Conservation (phyloP, 37 sponge, comb jelly and placozoan species). For the Spongilla lacustris region DNA sequence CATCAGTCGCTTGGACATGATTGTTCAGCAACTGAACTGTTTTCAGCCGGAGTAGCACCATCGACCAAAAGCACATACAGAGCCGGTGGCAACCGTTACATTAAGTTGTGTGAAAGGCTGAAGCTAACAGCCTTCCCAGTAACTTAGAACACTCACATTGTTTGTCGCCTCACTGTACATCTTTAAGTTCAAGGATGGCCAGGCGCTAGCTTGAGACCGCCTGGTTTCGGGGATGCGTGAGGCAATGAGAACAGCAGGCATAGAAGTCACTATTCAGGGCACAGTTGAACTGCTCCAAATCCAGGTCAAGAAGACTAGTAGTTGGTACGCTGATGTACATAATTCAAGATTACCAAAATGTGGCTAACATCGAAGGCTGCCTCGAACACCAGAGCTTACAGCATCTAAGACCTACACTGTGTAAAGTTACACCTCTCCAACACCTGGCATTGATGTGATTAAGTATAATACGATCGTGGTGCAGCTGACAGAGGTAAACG, state of each 20-base stretch:
- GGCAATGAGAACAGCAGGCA: constrained; percentile 7
- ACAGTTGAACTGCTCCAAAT: too few species aligned
- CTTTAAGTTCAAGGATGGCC: constrained; percentile 24
- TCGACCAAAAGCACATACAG: constrained; percentile 13
- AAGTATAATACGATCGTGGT: too few species aligned
- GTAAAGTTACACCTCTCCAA: too few species aligned
- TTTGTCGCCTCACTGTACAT: neutral
- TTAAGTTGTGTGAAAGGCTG: neutral
- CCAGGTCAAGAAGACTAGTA: too few species aligned
- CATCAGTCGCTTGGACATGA: constrained; percentile 43
- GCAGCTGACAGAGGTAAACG: too few species aligned
- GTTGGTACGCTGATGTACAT: too few species aligned
- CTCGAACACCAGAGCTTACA: too few species aligned
- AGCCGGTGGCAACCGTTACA: neutral
- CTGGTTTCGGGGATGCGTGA: constrained; percentile 4
- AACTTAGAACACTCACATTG: neutral
- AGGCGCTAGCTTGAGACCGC: neutral
- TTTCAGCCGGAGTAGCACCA: constrained; percentile 32
- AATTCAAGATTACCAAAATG: too few species aligned
- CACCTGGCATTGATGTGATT: too few species aligned
- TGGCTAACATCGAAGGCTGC: too few species aligned
- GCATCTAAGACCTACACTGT: too few species aligned
- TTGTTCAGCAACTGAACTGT: too few species aligned
- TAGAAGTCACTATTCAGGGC: neutral
- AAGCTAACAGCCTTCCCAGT: neutral